A percentile compares a stretch with the other conserved stretches of the same genome.
These are phyloP conservation scores for Habrosyne pyritoides DNA, from an alignment of 2,888 invertebrate species.

Conservation along the genomic window DNA sequence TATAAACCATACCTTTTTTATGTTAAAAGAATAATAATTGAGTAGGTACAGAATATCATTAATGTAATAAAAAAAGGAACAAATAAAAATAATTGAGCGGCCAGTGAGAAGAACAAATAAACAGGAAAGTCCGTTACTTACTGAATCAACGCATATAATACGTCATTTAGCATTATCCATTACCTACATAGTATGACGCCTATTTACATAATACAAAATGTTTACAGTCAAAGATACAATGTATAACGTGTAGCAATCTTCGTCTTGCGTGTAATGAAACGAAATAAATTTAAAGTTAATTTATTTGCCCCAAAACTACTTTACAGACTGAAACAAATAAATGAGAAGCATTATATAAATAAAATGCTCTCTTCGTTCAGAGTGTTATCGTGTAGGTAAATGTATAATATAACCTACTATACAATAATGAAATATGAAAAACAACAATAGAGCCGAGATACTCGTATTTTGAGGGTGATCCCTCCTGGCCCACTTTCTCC, in stretches of 20 bases:
- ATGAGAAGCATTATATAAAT: neutral
- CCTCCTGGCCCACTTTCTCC: slow-evolving; percentile 66
- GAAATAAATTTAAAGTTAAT: neutral
- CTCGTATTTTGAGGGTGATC: slow-evolving; percentile 64
- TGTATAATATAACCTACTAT: neutral
- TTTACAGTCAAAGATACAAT: too few species aligned
- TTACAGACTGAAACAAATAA: neutral
- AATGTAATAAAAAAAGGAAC: too few species aligned
- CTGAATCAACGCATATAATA: too few species aligned
- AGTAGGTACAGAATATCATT: too few species aligned
- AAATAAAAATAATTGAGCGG: too few species aligned
- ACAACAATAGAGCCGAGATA: slow-evolving; percentile 67
- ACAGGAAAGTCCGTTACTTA: too few species aligned
- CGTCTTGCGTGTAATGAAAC: too few species aligned
- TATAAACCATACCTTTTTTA: too few species aligned
- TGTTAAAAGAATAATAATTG: too few species aligned
- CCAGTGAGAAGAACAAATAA: too few species aligned
- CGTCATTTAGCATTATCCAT: neutral
- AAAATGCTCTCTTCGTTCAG: neutral
- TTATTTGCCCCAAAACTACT: neutral
- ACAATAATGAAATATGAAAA: slow-evolving; percentile 53
- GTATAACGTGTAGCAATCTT: too few species aligned
- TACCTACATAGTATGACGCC: neutral
- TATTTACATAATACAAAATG: neutral
- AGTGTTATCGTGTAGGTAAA: neutral